Evolutionary conservation across 2,113 vertebrate genomes (phyloP).

Genomic region (Campylomormyrus numenius): DNA sequence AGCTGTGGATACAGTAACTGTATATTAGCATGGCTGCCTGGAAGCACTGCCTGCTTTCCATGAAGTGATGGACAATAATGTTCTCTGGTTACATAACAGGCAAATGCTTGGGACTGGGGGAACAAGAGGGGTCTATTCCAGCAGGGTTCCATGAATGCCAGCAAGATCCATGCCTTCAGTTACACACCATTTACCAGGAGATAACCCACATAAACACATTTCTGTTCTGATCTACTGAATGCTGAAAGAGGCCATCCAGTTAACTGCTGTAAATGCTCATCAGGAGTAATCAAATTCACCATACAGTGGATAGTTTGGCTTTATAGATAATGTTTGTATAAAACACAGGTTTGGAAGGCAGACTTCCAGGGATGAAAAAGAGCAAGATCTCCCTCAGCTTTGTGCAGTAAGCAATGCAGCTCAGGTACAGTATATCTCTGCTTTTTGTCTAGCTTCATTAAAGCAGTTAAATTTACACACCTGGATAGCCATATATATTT

Average conservation of each 20-base stretch:
- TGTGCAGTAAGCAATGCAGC: not conserved
- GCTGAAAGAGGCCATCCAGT: not conserved
- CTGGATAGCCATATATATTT: not conserved
- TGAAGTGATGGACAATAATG: conserved; percentile 11
- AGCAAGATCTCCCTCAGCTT: not conserved
- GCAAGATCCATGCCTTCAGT: not conserved
- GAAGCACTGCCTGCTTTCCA: not conserved
- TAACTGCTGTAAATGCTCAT: not conserved
- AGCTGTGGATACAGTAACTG: not conserved
- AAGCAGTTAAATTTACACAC: not conserved
- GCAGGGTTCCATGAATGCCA: not conserved
- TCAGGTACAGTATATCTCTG: not conserved
- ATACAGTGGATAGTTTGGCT: not conserved
- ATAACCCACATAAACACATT: not conserved
- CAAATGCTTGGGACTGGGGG: not conserved
- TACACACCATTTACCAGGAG: not conserved
- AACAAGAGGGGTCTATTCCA: conserved; percentile 7
- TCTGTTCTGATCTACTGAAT: not conserved
- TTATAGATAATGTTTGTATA: not conserved
- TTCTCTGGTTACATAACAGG: conserved; percentile 1
- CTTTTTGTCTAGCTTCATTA: not conserved
- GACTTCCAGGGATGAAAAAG: not conserved
- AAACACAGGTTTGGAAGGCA: not conserved
- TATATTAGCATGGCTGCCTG: not conserved
- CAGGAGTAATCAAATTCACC: not conserved